Conservation (phyloP, 2,113 vertebrate species). For the Chlamydotis undulata region DNA sequence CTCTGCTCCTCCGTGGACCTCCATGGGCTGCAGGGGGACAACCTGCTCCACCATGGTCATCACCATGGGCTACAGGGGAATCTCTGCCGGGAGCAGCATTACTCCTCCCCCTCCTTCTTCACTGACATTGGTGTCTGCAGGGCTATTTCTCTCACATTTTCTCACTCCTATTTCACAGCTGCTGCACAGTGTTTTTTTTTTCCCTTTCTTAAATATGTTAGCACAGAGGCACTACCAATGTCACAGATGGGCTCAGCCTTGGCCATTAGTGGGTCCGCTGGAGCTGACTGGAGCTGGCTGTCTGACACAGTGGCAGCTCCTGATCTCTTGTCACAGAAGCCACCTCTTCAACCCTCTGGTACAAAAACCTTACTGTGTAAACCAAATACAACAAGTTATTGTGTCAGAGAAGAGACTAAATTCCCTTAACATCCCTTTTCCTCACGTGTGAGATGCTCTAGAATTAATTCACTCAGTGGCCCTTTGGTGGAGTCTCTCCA, state of each 20-base stretch:
- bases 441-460: not conserved
- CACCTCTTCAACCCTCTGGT: not conserved
- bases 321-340: not conserved
- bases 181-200: rapidly evolving
- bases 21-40: not conserved
- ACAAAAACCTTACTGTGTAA: not conserved
- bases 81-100: rapidly evolving
- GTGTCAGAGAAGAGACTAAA: not conserved
- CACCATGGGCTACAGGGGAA: not conserved
- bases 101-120: not conserved
- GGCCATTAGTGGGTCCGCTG: not conserved
- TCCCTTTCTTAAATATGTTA: not conserved
- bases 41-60: not conserved
- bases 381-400: not conserved
- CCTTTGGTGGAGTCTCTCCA: not conserved
- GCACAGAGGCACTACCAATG: not conserved
- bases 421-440: not conserved
- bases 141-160: not conserved
- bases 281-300: rapidly evolving
- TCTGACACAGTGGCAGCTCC: not conserved
- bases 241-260: not conserved
- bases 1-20: not conserved
- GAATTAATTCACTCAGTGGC: not conserved
- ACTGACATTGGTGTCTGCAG: not conserved
- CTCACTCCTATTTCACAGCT: not conserved